Evolutionary conservation across 2,888 invertebrate genomes (phyloP).

Genomic region (Tridacna gigas): DNA sequence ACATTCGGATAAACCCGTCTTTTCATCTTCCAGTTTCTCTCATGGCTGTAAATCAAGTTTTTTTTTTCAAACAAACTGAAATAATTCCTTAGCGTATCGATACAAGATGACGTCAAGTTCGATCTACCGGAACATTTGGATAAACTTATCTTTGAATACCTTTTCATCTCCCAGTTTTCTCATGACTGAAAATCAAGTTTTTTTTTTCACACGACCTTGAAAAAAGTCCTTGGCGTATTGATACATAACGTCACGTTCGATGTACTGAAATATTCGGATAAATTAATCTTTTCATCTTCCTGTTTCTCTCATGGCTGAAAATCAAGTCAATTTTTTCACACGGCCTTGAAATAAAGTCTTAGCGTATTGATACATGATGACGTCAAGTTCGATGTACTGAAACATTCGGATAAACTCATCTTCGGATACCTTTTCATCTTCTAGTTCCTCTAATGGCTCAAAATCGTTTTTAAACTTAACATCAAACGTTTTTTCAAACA

Average conservation of each 20-base stretch:
- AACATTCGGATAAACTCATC: conserved; percentile 57
- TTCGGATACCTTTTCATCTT: conserved; percentile 41
- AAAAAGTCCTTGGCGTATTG: too few species aligned
- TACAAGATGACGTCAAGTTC: too few species aligned
- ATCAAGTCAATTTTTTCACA: too few species aligned
- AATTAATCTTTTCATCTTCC: too few species aligned
- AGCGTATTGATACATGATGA: conserved; percentile 58
- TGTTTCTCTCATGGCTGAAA: too few species aligned
- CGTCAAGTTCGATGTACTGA: conserved; percentile 55
- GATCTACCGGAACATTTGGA: too few species aligned
- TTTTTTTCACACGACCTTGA: too few species aligned
- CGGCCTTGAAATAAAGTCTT: conserved; percentile 42
- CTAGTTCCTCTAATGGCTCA: conserved; percentile 31
- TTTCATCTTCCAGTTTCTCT: conserved; percentile 37
- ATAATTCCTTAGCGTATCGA: conserved; percentile 40
- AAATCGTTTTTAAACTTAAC: conserved; percentile 52
- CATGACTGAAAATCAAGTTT: too few species aligned
- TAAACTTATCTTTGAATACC: too few species aligned
- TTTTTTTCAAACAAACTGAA: conserved; percentile 59
- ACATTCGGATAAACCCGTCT: conserved; percentile 53
- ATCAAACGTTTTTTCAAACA: conserved; percentile 61
- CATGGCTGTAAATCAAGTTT: conserved; percentile 31
- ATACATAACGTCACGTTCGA: too few species aligned
- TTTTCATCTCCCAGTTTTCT: too few species aligned
- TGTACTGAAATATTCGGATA: too few species aligned